Conservation (phyloP, 1,140 invertebrate species). For the Drosophila jambulina region DNA sequence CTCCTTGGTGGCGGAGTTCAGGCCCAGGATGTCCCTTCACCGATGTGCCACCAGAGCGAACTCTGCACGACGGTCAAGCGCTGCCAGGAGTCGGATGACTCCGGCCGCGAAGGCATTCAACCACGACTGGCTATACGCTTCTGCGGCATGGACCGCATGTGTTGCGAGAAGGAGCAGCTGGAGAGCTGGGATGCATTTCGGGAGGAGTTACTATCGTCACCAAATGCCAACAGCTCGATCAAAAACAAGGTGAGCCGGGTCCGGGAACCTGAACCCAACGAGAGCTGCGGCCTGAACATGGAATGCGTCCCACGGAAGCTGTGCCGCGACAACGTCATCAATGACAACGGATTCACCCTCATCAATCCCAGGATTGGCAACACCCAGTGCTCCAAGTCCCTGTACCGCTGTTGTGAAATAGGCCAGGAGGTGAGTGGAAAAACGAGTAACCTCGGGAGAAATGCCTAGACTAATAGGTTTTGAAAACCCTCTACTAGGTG, state of each 20-base stretch:
- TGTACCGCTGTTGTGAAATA: constrained; percentile 61
- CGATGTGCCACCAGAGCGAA: constrained; percentile 31
- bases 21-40: constrained; percentile 18
- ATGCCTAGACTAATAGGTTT: background rate
- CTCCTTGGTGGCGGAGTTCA: background rate
- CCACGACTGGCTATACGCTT: constrained; percentile 28
- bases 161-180: constrained; percentile 61
- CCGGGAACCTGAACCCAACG: constrained; percentile 33
- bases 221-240: background rate
- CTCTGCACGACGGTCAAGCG: constrained; percentile 47
- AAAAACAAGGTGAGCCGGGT: constrained; percentile 3
- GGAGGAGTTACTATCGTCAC: background rate
- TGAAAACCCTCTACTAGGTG: constrained; percentile 15
- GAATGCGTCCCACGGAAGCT: constrained; percentile 66
- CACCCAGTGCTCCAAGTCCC: constrained; percentile 16
- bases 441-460: background rate
- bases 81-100: constrained; percentile 60
- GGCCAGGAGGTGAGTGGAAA: constrained; percentile 41
- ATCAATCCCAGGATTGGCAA: constrained; percentile 60
- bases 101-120: constrained; percentile 40
- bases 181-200: constrained; percentile 47
- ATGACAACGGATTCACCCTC: constrained; percentile 50
- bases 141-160: constrained; percentile 43
- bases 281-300: constrained; percentile 62
- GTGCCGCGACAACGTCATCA: constrained; percentile 56